These are phyloP conservation scores for Ptilodon capucinus DNA, from an alignment of 2,888 invertebrate genomes.

Conservation along the genomic window DNA sequence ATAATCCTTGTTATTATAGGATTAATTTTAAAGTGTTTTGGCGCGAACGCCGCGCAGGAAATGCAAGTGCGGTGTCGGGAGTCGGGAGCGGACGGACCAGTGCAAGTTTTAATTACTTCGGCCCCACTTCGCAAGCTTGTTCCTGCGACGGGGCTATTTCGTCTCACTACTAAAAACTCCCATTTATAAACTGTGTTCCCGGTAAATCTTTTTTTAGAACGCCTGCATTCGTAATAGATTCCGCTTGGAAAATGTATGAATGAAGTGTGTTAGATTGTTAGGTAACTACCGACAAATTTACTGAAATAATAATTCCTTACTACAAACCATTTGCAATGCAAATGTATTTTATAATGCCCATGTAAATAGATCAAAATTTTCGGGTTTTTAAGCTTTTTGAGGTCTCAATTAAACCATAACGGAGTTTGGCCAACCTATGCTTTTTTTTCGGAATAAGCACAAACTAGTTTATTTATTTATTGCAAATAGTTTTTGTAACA, in stretches of 20 bases:
- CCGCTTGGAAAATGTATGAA: not conserved
- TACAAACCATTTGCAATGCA: no score
- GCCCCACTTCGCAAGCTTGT: conserved; percentile 61
- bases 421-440: no score
- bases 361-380: no score
- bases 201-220: conserved; percentile 47
- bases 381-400: no score
- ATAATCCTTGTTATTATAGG: conserved; percentile 32
- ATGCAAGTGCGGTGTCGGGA: conserved; percentile 32
- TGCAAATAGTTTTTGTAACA: no score
- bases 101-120: conserved; percentile 77
- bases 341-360: no score
- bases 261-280: no score
- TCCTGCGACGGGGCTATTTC: conserved; percentile 64
- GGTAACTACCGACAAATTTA: no score
- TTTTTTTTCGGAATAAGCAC: no score
- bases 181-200: conserved; percentile 64
- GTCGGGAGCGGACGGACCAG: conserved; percentile 34
- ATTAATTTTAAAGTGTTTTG: conserved; percentile 44
- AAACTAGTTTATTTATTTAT: no score
- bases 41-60: conserved; percentile 27
- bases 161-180: conserved; percentile 67
- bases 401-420: no score
- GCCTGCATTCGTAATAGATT: conserved; percentile 45
- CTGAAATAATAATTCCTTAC: no score